Evolutionary conservation across 2,888 invertebrate genomes (phyloP).

Genomic region (Leptura quadrifasciata): DNA sequence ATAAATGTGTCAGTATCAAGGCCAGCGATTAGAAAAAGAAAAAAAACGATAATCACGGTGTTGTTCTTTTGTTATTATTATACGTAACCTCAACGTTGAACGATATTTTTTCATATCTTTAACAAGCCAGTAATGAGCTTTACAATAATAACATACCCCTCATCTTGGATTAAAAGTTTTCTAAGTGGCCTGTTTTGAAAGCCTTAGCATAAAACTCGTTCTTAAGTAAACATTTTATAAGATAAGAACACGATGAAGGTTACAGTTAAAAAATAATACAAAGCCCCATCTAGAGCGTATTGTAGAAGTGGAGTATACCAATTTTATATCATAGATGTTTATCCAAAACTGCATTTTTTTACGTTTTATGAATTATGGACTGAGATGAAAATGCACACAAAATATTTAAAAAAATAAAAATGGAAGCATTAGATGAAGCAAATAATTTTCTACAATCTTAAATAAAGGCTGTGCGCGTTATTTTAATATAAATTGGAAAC

Average conservation of each 20-base stretch:
- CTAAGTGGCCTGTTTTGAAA: background rate
- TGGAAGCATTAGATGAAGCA: too few species aligned
- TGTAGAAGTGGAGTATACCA: too few species aligned
- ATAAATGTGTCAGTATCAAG: slow-evolving; percentile 11
- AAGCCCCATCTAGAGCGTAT: background rate
- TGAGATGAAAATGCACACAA: too few species aligned
- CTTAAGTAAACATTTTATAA: background rate
- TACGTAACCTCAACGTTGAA: slow-evolving; percentile 1
- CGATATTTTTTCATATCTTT: slow-evolving; percentile 6
- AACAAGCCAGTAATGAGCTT: slow-evolving; percentile 2
- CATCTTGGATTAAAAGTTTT: background rate
- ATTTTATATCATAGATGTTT: too few species aligned
- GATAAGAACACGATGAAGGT: background rate
- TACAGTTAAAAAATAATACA: background rate
- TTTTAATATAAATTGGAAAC: too few species aligned
- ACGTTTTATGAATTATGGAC: too few species aligned
- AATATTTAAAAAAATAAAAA: too few species aligned
- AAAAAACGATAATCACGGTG: slow-evolving; percentile 11
- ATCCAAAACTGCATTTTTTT: too few species aligned
- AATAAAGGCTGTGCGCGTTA: too few species aligned
- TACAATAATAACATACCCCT: background rate
- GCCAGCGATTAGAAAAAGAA: background rate
- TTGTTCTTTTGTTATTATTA: background rate
- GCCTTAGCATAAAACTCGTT: background rate
- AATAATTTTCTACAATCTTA: too few species aligned